phyloP scores from a whole-genome alignment of 2,888 invertebrate species.

The Xiphydria camelus region DNA sequence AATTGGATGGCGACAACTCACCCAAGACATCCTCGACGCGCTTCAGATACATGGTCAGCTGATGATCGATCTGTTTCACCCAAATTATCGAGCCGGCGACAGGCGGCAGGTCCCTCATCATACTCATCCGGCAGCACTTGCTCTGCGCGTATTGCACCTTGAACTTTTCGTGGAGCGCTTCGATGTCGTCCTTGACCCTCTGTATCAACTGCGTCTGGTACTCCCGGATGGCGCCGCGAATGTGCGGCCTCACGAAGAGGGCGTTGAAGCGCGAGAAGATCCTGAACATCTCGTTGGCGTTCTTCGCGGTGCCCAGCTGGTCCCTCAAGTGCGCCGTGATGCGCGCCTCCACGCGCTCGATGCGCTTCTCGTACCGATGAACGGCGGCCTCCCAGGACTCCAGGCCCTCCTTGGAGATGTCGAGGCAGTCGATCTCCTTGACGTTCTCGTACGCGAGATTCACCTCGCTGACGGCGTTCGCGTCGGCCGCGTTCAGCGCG shows the following conservation, averaged over 20 bases:
- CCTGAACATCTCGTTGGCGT: conserved; percentile 99
- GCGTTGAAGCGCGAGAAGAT: conserved; percentile 99
- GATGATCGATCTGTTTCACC: conserved; percentile 98
- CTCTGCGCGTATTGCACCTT: conserved; percentile 97
- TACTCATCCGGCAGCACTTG: conserved; percentile 89
- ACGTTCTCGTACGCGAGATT: conserved; percentile 97
- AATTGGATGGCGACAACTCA: conserved; percentile 41
- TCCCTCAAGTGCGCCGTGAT: conserved; percentile 97
- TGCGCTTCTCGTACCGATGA: conserved; percentile 95
- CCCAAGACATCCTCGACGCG: conserved; percentile 98
- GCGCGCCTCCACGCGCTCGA: conserved; percentile 96
- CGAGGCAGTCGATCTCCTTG: conserved; percentile 97
- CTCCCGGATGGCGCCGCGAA: conserved; percentile 97
- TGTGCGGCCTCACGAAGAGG: conserved; percentile 97
- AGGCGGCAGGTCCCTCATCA: conserved; percentile 92
- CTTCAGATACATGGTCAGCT: conserved; percentile 92
- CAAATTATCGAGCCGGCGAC: conserved; percentile 98
- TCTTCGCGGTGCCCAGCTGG: conserved; percentile 97
- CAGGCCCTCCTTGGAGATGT: conserved; percentile 94
- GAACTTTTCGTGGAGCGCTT: conserved; percentile 95
- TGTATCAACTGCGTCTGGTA: conserved; percentile 99
- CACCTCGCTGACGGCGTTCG: conserved; percentile 93
- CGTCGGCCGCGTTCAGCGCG: conserved; percentile 89
- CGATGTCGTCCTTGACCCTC: conserved; percentile 98
- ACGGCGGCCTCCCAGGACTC: conserved; percentile 99